These are phyloP conservation scores for Diplogasteroides magnus DNA, from an alignment of 1,140 invertebrate species.

Conservation along the genomic window DNA sequence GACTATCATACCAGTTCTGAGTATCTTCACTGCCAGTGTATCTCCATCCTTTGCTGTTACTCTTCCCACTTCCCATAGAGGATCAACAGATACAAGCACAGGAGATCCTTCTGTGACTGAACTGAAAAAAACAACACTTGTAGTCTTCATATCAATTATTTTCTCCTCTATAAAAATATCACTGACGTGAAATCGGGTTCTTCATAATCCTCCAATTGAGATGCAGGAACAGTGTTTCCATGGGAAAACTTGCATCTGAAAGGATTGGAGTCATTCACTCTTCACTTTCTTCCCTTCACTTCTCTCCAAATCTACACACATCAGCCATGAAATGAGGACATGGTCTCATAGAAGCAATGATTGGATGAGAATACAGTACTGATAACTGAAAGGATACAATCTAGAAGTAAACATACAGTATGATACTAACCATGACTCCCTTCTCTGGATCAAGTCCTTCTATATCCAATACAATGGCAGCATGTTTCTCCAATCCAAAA, in stretches of 20 bases:
- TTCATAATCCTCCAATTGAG: constrained; percentile 12
- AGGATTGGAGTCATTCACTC: not conserved
- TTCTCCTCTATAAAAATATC: not conserved
- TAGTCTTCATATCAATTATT: not conserved
- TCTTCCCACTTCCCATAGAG: constrained; percentile 3
- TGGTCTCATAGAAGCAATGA: constrained; percentile 7
- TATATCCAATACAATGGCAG: not conserved
- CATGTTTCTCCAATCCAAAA: not conserved
- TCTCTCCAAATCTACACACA: constrained; percentile 9
- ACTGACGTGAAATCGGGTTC: constrained; percentile 8
- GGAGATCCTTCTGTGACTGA: not conserved
- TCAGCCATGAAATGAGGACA: constrained; percentile 9
- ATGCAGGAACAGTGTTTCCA: constrained; percentile 3
- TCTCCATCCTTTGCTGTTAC: constrained; percentile 12
- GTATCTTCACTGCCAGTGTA: constrained; percentile 7
- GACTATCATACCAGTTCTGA: constrained; percentile 7
- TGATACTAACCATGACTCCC: not conserved
- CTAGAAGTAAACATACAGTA: no score
- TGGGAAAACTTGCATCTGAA: constrained; percentile 4
- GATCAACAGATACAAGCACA: not conserved
- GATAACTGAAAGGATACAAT: no score
- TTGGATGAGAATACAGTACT: constrained; percentile 18
- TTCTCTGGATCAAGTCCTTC: not conserved
- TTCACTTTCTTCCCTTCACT: not conserved
- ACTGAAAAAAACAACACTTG: not conserved